phyloP scores from a whole-genome alignment of 2,888 invertebrate species.

The Clunio marinus region DNA sequence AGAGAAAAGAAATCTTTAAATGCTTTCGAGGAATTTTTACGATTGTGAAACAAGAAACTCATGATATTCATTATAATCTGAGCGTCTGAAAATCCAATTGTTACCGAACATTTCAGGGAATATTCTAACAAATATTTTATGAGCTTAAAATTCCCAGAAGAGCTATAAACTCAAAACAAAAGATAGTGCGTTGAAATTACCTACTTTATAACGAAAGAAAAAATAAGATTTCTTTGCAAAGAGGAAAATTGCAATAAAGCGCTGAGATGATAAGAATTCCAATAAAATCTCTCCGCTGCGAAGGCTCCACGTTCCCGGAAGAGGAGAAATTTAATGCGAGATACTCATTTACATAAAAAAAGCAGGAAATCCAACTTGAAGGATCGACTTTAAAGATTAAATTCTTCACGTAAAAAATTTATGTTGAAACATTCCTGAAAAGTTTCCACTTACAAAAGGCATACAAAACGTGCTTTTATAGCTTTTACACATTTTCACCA shows the following conservation, averaged over 20 bases:
- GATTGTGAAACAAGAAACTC: no score
- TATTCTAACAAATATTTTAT: slow-evolving; percentile 4
- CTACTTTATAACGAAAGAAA: neutral
- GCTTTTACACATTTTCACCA: neutral
- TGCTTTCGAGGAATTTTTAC: no score
- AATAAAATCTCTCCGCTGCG: slow-evolving; percentile 19
- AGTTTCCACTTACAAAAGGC: neutral
- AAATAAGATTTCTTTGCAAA: slow-evolving; percentile 1
- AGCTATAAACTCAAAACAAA: neutral
- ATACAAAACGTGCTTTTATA: neutral
- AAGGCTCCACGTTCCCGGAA: neutral
- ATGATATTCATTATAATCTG: neutral
- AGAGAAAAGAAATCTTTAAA: slow-evolving; percentile 2
- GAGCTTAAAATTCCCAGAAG: neutral
- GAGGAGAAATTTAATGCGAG: slow-evolving; percentile 8
- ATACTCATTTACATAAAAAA: slow-evolving; percentile 29
- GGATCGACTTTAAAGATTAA: slow-evolving; percentile 10
- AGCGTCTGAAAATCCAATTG: neutral
- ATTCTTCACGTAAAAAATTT: slow-evolving; percentile 20
- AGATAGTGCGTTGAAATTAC: neutral
- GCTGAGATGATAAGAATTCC: slow-evolving; percentile 27
- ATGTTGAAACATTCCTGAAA: slow-evolving; percentile 15
- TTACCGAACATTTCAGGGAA: no score
- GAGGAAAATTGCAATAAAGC: slow-evolving; percentile 19
- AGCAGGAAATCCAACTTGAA: neutral